A percentile compares a stretch with the other conserved stretches of the same genome.
These are phyloP conservation scores for Holacanthus passer DNA, from an alignment of 2,113 vertebrate species.

Conservation along the genomic window DNA sequence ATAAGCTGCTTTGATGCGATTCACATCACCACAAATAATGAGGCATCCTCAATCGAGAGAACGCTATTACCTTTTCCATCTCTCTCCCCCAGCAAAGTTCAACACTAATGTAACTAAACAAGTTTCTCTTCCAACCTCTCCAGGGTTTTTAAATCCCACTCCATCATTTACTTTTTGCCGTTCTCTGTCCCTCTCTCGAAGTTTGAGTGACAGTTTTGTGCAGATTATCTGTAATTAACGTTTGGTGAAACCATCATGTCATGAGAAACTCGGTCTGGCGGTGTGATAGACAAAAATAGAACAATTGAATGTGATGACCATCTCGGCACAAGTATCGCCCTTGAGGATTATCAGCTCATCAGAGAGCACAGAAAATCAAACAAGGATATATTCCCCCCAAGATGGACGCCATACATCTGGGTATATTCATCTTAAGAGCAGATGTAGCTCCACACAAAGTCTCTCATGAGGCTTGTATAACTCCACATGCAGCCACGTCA, in stretches of 20 bases:
- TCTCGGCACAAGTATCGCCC: background rate
- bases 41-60: conserved; percentile 73
- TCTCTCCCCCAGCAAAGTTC: conserved; percentile 53
- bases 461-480: conserved; percentile 34
- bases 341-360: conserved; percentile 38
- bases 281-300: conserved; percentile 32
- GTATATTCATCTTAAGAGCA: conserved; percentile 34
- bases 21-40: conserved; percentile 80
- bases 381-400: conserved; percentile 32
- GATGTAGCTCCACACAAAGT: conserved; percentile 14
- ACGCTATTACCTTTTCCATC: conserved; percentile 66
- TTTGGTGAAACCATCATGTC: conserved; percentile 30
- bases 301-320: conserved; percentile 40
- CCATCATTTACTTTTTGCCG: conserved; percentile 21
- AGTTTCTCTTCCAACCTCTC: conserved; percentile 52
- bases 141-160: conserved; percentile 49
- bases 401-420: conserved; percentile 43
- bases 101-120: conserved; percentile 65
- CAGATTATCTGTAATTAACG: conserved; percentile 12
- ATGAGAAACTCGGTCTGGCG: conserved; percentile 27
- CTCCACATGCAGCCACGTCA: conserved; percentile 41
- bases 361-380: conserved; percentile 30
- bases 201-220: conserved; percentile 45
- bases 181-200: conserved; percentile 7
- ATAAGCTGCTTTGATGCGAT: conserved; percentile 80